These are phyloP conservation scores for Lithobates pipiens DNA, from an alignment of 2,797 vertebrate species.

Conservation along the genomic window DNA sequence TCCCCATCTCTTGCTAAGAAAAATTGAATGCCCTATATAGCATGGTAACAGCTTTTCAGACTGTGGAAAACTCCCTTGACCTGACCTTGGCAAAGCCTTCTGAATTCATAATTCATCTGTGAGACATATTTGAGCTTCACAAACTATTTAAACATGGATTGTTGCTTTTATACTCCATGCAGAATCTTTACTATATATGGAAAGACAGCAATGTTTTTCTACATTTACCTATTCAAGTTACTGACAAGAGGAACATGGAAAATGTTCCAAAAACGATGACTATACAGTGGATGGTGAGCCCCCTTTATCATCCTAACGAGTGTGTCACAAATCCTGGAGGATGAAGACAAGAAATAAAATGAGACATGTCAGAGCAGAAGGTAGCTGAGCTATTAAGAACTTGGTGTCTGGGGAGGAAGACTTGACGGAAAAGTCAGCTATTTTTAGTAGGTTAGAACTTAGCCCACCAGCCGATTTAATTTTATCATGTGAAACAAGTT, in stretches of 20 bases:
- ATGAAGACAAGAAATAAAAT: constrained; percentile 38
- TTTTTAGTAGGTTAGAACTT: constrained; percentile 27
- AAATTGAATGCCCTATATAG: not conserved
- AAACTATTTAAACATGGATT: not conserved
- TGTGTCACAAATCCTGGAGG: constrained; percentile 37
- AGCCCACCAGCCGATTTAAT: not conserved
- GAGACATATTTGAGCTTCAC: not conserved
- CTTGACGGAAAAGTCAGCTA: constrained; percentile 17
- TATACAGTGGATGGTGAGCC: not conserved
- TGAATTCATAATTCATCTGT: not conserved
- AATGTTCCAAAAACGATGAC: constrained; percentile 3
- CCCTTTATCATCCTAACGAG: constrained; percentile 51
- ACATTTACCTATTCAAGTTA: not conserved
- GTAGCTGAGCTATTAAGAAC: constrained; percentile 35
- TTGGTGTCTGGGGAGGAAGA: constrained; percentile 22
- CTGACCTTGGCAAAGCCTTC: not conserved
- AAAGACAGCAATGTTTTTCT: not conserved
- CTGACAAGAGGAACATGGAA: constrained; percentile 16
- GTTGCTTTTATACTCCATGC: not conserved
- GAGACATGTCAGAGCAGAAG: constrained; percentile 38
- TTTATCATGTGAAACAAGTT: not conserved
- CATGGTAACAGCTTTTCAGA: not conserved
- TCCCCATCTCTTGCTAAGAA: not conserved
- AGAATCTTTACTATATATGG: not conserved
- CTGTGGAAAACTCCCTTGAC: not conserved